Evolutionary conservation across 2,797 vertebrate species (phyloP), one percentile per base, ranked within the genome.

Genomic region (Sebastes flavidus): DNA sequence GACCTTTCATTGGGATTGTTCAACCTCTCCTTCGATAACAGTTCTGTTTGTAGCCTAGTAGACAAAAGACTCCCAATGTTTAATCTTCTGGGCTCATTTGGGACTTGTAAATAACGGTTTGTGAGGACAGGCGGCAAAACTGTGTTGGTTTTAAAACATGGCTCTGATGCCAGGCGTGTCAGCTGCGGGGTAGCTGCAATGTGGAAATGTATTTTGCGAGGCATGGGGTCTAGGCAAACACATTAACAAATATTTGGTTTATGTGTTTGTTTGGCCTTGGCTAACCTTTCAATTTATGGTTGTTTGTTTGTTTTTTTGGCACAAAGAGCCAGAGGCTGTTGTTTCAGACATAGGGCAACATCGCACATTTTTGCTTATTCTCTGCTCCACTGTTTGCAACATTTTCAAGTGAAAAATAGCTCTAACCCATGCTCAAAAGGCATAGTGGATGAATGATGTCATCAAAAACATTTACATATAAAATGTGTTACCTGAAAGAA

Each of bases 1-100:
- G 34, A 59, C 32, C 67, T 73, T 85, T 65, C 70, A 72, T 54
- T 54, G 46, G 16, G 74, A 68, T 14, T 73, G 63, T 70, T 70
- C 29, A 76, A 61, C 63, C 27, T 79, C 72, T 71, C 56, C 71
- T 52, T 87, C 72, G 67, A 68, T 65, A 80, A 82, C 83, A 70
- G 74, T 65, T 79, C 52, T 72, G 54, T 83, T 88, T 81, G 77
- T 75, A 85, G 77, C 74, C 27, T 22, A 13, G 30, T 63, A 74
- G 67, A 77, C 77, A 85, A 86, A 72, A 80, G 9, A 83, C 67
- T 10, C 58, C 38, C 55, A 88, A 86, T 87, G 81, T 91, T 92
- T 89, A 80, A 92, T 91, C 78, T 60, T 24, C 52, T 68, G 56
- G 76, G 66, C 75, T 91, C 79, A 75, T 86, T 87, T 87, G 32